phyloP scores from a whole-genome alignment of 2,888 invertebrate genomes.

The Ditula angustiorana region DNA sequence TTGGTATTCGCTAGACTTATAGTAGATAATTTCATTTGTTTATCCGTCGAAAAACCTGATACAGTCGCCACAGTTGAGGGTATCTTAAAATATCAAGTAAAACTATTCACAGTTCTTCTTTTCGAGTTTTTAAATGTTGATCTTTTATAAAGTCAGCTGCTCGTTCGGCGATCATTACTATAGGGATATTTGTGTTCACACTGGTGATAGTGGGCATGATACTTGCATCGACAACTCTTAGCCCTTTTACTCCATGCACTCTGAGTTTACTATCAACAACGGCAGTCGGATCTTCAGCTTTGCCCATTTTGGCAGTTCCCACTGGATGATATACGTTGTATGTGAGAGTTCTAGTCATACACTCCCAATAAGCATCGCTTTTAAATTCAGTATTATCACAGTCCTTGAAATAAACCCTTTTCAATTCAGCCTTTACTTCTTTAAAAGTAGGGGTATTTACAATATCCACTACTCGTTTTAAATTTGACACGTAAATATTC shows the following conservation, averaged over 20 bases:
- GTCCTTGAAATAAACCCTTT: constrained; percentile 63
- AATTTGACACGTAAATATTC: constrained; percentile 61
- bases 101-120: constrained; percentile 62
- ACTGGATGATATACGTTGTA: constrained; percentile 78
- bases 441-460: constrained; percentile 67
- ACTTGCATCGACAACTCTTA: constrained; percentile 76
- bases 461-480: constrained; percentile 68
- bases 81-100: background rate
- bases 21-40: too few species aligned
- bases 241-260: constrained; percentile 61
- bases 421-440: constrained; percentile 61
- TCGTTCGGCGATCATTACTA: constrained; percentile 78
- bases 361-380: constrained; percentile 74
- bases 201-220: constrained; percentile 78
- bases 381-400: constrained; percentile 65
- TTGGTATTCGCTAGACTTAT: too few species aligned
- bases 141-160: constrained; percentile 75
- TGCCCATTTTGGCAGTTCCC: constrained; percentile 78
- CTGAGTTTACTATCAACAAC: constrained; percentile 68
- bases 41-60: too few species aligned
- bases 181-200: constrained; percentile 74
- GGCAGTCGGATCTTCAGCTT: constrained; percentile 55
- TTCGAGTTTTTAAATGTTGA: constrained; percentile 54
- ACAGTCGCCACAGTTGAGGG: too few species aligned
- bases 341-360: constrained; percentile 74